Percentiles rank a stretch among this genome's conserved stretches.
Conservation (phyloP, 1,140 invertebrate species). For the Musca vetustissima region DNA sequence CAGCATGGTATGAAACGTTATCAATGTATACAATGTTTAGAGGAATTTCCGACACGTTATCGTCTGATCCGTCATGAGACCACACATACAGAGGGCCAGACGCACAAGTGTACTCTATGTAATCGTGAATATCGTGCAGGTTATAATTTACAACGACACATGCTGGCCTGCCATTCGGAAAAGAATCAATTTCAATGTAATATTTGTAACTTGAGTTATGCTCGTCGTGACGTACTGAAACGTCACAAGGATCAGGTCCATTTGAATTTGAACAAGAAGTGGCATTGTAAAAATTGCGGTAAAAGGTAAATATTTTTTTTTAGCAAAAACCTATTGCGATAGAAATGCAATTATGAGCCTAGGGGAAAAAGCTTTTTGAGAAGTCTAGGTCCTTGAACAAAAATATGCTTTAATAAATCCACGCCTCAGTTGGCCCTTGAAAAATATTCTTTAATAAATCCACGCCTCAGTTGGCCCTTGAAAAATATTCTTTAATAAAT, state of each 20-base stretch:
- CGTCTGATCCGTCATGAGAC: background rate
- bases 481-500: too few relatives aligned
- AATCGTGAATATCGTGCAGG: background rate
- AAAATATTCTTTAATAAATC: too few relatives aligned
- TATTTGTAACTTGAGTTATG: slow-evolving; percentile 5
- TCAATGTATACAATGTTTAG: slow-evolving; percentile 9
- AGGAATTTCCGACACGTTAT: slow-evolving; percentile 1
- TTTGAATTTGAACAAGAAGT: too few relatives aligned
- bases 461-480: too few relatives aligned
- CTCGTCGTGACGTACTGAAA: slow-evolving; percentile 11
- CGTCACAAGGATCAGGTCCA: background rate
- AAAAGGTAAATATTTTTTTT: background rate
- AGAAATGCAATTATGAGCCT: too few relatives aligned
- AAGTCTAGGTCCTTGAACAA: too few relatives aligned
- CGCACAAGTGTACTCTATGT: slow-evolving; percentile 7
- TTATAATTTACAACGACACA: slow-evolving; percentile 19
- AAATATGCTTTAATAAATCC: too few relatives aligned
- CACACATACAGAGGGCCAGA: background rate
- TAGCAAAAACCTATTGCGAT: too few relatives aligned
- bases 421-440: too few relatives aligned
- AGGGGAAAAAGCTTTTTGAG: too few relatives aligned
- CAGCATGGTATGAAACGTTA: slow-evolving; percentile 14
- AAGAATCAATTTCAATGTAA: background rate
- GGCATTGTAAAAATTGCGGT: slow-evolving; percentile 4
- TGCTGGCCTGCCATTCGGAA: background rate